These are phyloP conservation scores for Amblyjoppa proteus DNA, from an alignment of 2,888 invertebrate species.

Conservation along the genomic window DNA sequence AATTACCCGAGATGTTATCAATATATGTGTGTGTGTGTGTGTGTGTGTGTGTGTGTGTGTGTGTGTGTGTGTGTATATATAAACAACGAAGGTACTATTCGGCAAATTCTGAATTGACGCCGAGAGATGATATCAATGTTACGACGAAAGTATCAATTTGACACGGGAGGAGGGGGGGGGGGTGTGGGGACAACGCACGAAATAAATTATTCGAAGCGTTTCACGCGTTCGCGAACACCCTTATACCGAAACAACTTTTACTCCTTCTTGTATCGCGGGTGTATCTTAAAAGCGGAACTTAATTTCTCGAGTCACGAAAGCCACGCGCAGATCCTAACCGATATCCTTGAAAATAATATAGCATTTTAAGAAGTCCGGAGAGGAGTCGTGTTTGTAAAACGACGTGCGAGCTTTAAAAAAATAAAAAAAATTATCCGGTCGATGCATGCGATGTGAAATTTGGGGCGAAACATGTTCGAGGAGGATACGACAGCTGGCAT, in stretches of 20 bases:
- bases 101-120: constrained; percentile 16
- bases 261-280: constrained; percentile 62
- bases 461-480: constrained; percentile 19
- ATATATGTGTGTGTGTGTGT: too few species aligned
- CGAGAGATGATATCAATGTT: constrained; percentile 26
- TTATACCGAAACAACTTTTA: background rate
- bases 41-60: too few species aligned
- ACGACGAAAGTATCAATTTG: constrained; percentile 42
- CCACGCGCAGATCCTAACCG: constrained; percentile 46
- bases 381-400: background rate
- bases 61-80: background rate
- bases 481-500: constrained; percentile 4
- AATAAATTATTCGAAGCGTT: constrained; percentile 25
- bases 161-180: constrained; percentile 1
- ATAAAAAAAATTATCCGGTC: background rate
- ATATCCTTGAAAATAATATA: constrained; percentile 48
- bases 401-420: background rate
- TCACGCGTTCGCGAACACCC: constrained; percentile 27
- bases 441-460: background rate
- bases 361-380: constrained; percentile 3
- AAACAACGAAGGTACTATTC: constrained; percentile 3
- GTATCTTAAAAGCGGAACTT: constrained; percentile 68
- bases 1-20: constrained; percentile 17
- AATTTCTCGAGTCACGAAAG: constrained; percentile 68
- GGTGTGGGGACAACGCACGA: background rate